A percentile compares a stretch with the other conserved stretches of the same genome.
Evolutionary conservation across 2,888 invertebrate genomes (phyloP).

Genomic region (Eupithecia pulchellata): DNA sequence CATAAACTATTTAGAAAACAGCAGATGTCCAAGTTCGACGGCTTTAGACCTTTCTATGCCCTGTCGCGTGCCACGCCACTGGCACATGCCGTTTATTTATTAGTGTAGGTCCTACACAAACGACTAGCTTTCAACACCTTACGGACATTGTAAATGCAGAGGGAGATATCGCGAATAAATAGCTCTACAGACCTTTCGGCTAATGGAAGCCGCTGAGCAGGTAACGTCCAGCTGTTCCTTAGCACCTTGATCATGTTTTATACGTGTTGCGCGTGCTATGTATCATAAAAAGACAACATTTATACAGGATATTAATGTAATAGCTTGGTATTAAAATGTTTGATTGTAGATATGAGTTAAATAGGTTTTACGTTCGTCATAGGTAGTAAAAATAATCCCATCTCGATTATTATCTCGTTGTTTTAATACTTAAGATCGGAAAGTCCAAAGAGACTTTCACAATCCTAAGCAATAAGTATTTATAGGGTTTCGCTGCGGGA

Average conservation of each 20-base stretch:
- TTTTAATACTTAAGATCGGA: constrained; percentile 1
- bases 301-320: constrained; percentile 6
- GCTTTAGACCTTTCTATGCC: constrained; percentile 77
- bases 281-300: constrained; percentile 16
- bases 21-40: constrained; percentile 77
- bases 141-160: constrained; percentile 45
- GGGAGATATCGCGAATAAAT: constrained; percentile 34
- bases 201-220: constrained; percentile 36
- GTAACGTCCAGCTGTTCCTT: constrained; percentile 37
- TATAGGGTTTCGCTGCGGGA: constrained; percentile 44
- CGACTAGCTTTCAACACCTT: constrained; percentile 60
- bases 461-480: constrained; percentile 35
- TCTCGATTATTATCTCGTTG: constrained; percentile 4
- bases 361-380: background rate
- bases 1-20: constrained; percentile 47
- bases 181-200: constrained; percentile 35
- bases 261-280: constrained; percentile 17
- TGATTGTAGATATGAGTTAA: background rate
- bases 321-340: background rate
- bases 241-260: constrained; percentile 37
- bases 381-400: background rate
- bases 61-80: constrained; percentile 66
- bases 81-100: constrained; percentile 58
- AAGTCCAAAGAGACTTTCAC: constrained; percentile 1
- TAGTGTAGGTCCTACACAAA: constrained; percentile 52